Conservation (phyloP, 2,113 vertebrate species). For the Notechis scutatus region DNA sequence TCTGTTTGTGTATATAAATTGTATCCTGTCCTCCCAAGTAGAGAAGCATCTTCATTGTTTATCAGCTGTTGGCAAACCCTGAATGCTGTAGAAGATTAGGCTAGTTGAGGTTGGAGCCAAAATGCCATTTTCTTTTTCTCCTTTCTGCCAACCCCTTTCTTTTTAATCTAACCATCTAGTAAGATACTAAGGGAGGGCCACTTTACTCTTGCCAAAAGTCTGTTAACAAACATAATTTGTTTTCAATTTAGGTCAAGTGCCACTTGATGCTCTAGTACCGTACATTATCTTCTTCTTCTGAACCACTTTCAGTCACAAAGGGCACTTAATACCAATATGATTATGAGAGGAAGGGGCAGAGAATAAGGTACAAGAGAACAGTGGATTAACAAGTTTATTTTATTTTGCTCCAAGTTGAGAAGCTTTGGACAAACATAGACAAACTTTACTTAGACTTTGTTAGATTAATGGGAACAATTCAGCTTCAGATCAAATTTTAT, state of each 20-base stretch:
- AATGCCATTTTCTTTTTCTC: not conserved
- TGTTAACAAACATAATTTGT: not conserved
- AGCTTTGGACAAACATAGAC: not conserved
- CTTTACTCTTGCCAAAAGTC: not conserved
- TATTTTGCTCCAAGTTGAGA: not conserved
- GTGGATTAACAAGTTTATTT: not conserved
- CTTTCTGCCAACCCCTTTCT: not conserved
- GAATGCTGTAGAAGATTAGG: not conserved
- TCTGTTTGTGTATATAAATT: not conserved
- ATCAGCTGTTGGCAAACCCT: not conserved
- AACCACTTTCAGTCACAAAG: not conserved
- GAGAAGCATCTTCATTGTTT: not conserved
- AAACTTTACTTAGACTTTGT: not conserved
- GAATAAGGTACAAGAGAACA: not conserved
- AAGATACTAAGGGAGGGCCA: not conserved
- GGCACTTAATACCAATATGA: not conserved
- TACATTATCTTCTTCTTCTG: not conserved
- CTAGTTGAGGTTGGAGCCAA: not conserved
- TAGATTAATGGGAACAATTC: not conserved
- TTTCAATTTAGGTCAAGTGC: not conserved
- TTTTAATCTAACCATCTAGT: not conserved
- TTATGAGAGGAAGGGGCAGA: not conserved
- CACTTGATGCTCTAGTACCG: not conserved
- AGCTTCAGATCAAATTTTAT: not conserved
- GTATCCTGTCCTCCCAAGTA: not conserved